phyloP scores from a whole-genome alignment of 2,113 vertebrate genomes.

The Tapirus terrestris region DNA sequence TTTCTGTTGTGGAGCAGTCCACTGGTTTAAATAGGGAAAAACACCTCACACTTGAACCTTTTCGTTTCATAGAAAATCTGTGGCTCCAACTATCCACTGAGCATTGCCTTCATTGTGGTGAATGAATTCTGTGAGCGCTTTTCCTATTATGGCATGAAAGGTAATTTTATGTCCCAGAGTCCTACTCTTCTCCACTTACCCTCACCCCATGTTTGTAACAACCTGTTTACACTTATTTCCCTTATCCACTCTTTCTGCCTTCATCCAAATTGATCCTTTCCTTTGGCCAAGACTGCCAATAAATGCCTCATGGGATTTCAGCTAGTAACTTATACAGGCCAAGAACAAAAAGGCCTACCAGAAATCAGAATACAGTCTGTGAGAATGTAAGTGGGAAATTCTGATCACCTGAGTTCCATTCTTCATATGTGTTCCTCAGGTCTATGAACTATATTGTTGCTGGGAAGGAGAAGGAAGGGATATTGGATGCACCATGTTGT shows the following conservation, averaged over 20 bases:
- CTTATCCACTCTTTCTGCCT: not conserved
- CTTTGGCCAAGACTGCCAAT: not conserved
- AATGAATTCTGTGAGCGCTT: slow-evolving; percentile 99
- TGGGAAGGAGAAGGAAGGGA: not conserved
- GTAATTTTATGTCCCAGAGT: slow-evolving; percentile 83
- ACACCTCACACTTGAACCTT: not conserved
- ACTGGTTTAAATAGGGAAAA: not conserved
- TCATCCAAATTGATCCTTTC: slow-evolving; percentile 22
- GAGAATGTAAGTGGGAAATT: not conserved
- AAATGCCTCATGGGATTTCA: slow-evolving; percentile 12
- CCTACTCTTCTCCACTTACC: not conserved
- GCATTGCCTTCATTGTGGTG: slow-evolving; percentile 97
- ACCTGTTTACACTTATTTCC: not conserved
- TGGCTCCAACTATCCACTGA: slow-evolving; percentile 95
- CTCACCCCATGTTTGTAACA: not conserved
- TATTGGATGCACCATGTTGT: not conserved
- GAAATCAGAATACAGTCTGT: slow-evolving; percentile 15
- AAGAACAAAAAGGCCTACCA: slow-evolving; percentile 5
- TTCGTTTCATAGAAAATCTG: slow-evolving; percentile 91
- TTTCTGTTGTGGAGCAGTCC: not conserved
- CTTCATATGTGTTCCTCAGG: not conserved
- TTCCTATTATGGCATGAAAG: slow-evolving; percentile 99
- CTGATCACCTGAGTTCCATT: not conserved
- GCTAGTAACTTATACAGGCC: not conserved
- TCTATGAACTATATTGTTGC: not conserved